Conservation (phyloP, 2,113 vertebrate species). For the Probosciger aterrimus region DNA sequence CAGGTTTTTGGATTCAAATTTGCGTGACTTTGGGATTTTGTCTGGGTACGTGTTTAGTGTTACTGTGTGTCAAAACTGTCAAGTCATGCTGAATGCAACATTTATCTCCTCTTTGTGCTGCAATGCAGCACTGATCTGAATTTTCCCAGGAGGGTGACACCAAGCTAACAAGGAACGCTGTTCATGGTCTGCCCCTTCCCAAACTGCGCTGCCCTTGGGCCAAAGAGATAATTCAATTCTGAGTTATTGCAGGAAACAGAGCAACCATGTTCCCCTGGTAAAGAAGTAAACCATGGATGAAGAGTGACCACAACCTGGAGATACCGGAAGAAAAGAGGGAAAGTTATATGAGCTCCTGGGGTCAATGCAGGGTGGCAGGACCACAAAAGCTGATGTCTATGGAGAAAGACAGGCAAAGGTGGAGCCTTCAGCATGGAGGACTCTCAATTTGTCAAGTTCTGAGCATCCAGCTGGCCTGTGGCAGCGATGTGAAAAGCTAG, state of each 20-base stretch:
- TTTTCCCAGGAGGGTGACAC: neutral
- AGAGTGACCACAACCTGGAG: neutral
- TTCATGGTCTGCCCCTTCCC: neutral
- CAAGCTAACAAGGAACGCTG: neutral
- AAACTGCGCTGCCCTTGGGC: rapidly evolving
- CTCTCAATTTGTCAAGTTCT: neutral
- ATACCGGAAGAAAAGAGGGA: rapidly evolving
- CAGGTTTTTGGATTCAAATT: neutral
- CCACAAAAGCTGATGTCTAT: neutral
- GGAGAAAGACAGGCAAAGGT: neutral
- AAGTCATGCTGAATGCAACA: neutral
- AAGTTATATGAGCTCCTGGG: neutral
- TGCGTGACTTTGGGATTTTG: neutral
- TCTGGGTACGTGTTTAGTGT: neutral
- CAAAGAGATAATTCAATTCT: neutral
- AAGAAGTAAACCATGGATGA: neutral
- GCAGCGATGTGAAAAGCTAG: neutral
- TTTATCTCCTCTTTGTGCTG: neutral
- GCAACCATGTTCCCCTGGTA: neutral
- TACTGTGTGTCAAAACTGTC: neutral
- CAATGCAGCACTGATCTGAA: neutral
- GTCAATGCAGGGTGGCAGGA: neutral
- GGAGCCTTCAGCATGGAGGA: neutral
- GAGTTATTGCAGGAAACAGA: neutral
- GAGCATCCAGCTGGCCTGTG: neutral